phyloP scores from a whole-genome alignment of 2,888 invertebrate species.

The Lycophotia porphyrea region DNA sequence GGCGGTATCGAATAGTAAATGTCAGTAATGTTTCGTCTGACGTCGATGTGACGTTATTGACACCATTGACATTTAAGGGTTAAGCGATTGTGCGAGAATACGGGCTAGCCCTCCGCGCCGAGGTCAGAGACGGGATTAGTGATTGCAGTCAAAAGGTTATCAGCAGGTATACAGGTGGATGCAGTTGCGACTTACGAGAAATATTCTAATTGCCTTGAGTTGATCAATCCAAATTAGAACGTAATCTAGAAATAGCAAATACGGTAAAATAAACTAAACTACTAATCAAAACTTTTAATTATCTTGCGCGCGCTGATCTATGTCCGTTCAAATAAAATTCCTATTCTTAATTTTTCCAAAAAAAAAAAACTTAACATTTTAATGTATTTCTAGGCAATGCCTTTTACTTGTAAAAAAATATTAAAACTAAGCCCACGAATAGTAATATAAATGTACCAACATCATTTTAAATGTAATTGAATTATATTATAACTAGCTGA shows the following conservation, averaged over 20 bases:
- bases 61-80: constrained; percentile 52
- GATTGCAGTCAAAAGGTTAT: constrained; percentile 52
- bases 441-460: constrained; percentile 19
- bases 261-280: neutral
- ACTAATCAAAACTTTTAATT: neutral
- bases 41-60: constrained; percentile 38
- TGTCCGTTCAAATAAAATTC: neutral
- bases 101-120: constrained; percentile 21
- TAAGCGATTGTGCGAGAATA: constrained; percentile 36
- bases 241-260: neutral
- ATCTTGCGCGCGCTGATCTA: neutral
- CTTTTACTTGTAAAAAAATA: neutral
- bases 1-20: constrained; percentile 25
- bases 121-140: constrained; percentile 50
- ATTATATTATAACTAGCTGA: constrained; percentile 41
- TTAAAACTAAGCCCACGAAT: neutral
- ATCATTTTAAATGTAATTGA: constrained; percentile 14
- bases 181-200: constrained; percentile 5
- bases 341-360: neutral
- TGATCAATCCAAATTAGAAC: neutral
- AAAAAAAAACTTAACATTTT: neutral
- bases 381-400: neutral
- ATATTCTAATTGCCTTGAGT: constrained; percentile 28
- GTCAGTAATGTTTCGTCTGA: constrained; percentile 46
- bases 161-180: constrained; percentile 47